Percentiles rank a stretch among this genome's conserved stretches.
phyloP scores from a whole-genome alignment of 30 jellyfish, hydroid and myxozoan genomes.

The Hydra vulgaris region DNA sequence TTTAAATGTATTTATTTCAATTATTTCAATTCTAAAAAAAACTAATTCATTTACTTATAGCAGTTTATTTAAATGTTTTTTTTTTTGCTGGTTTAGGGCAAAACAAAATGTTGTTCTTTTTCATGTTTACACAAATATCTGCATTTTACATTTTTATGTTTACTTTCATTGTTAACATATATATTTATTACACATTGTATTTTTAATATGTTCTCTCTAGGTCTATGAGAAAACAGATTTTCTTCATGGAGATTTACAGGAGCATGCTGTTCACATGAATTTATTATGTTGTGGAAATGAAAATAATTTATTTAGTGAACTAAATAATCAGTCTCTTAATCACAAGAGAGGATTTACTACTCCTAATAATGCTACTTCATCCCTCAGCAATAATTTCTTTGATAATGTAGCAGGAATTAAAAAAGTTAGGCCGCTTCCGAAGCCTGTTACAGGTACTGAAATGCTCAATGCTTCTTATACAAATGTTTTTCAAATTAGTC shows the following conservation, averaged over 20 bases:
- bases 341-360: too few species aligned
- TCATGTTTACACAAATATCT: too few species aligned
- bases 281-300: neutral
- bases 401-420: neutral
- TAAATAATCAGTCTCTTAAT: neutral
- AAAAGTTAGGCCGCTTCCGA: neutral
- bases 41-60: too few species aligned
- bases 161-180: too few species aligned
- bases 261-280: conserved; percentile 9
- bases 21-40: too few species aligned
- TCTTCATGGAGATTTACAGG: conserved; percentile 21
- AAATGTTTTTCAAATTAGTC: neutral
- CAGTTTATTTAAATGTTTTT: too few species aligned
- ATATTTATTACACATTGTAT: too few species aligned
- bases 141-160: too few species aligned
- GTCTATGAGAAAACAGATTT: conserved; percentile 18
- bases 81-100: too few species aligned
- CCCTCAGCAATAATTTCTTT: neutral
- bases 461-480: conserved; percentile 28
- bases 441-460: conserved; percentile 23
- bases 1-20: too few species aligned
- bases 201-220: too few species aligned
- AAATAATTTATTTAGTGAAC: neutral
- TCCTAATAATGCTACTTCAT: neutral
- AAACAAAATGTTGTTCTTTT: too few species aligned